phyloP scores from a whole-genome alignment of 2,113 vertebrate genomes.

The Gallinago paraguaiae region DNA sequence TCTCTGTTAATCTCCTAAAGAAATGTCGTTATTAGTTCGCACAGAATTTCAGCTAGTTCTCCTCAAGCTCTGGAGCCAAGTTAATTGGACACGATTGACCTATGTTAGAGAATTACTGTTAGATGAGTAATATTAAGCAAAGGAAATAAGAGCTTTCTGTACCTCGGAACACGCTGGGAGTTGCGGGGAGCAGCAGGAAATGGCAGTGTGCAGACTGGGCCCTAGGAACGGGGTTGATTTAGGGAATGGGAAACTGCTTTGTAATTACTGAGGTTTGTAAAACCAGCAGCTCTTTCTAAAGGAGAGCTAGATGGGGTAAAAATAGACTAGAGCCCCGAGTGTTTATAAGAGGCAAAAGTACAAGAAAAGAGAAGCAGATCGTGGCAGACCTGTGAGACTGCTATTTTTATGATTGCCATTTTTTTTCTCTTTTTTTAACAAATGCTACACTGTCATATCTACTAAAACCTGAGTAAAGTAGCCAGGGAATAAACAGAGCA shows the following conservation, averaged over 20 bases:
- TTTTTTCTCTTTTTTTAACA: not conserved
- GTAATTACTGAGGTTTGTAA: not conserved
- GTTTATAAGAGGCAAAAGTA: not conserved
- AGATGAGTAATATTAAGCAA: not conserved
- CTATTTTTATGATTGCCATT: not conserved
- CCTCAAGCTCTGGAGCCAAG: not conserved
- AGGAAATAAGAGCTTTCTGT: slow-evolving; percentile 15
- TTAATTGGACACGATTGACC: not conserved
- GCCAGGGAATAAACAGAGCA: not conserved
- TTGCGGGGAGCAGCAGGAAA: slow-evolving; percentile 28
- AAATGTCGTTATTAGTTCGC: not conserved
- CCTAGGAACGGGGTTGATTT: not conserved
- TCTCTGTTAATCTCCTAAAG: slow-evolving; percentile 20
- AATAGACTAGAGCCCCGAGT: not conserved
- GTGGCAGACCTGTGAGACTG: not conserved
- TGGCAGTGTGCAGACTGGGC: not conserved
- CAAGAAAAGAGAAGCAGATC: not conserved
- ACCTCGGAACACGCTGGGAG: not conserved
- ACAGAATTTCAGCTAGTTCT: slow-evolving; percentile 3
- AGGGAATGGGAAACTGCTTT: not conserved
- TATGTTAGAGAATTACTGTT: not conserved
- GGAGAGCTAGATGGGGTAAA: not conserved
- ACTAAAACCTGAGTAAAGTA: not conserved
- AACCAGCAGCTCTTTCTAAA: not conserved
- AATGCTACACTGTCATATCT: not conserved